Conservation (phyloP, 1,140 invertebrate species). For the Phymastichus coffea region DNA sequence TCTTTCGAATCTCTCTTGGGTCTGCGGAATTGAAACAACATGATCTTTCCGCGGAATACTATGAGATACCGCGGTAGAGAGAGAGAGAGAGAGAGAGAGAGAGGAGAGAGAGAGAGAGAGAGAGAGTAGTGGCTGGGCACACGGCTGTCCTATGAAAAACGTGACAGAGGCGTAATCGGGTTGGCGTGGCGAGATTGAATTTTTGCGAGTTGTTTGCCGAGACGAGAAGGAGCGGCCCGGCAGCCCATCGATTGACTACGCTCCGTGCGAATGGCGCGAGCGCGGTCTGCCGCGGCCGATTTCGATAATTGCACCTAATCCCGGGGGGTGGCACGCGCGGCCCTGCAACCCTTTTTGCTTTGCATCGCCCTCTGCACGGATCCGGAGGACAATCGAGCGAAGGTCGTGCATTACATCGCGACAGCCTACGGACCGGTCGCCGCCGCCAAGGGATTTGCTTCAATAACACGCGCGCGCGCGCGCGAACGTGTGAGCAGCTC, state of each 20-base stretch:
- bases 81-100: too few species aligned
- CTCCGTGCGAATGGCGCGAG: too few species aligned
- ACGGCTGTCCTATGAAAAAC: too few species aligned
- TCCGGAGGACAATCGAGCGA: too few species aligned
- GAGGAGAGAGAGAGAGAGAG: neutral
- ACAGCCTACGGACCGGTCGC: conserved; percentile 35
- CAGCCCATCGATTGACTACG: conserved; percentile 14
- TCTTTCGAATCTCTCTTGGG: too few species aligned
- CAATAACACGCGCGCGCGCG: conserved; percentile 41
- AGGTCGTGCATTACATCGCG: conserved; percentile 32
- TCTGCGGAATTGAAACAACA: too few species aligned
- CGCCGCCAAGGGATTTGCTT: conserved; percentile 33
- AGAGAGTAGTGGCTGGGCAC: neutral
- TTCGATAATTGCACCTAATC: conserved; percentile 55
- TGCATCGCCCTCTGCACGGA: conserved; percentile 20
- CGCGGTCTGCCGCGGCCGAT: conserved; percentile 39
- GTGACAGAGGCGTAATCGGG: neutral
- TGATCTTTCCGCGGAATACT: too few species aligned
- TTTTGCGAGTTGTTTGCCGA: conserved; percentile 25
- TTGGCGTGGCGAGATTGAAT: conserved; percentile 27
- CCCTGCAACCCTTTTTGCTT: conserved; percentile 23
- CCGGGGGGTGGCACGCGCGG: conserved; percentile 42
- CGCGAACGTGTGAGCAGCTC: conserved; percentile 18
- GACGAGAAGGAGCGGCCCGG: conserved; percentile 3
- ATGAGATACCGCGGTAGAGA: too few species aligned